Base-by-base conservation (phyloP, 2,888 invertebrate species). In the Tholera decimalis region DNA sequence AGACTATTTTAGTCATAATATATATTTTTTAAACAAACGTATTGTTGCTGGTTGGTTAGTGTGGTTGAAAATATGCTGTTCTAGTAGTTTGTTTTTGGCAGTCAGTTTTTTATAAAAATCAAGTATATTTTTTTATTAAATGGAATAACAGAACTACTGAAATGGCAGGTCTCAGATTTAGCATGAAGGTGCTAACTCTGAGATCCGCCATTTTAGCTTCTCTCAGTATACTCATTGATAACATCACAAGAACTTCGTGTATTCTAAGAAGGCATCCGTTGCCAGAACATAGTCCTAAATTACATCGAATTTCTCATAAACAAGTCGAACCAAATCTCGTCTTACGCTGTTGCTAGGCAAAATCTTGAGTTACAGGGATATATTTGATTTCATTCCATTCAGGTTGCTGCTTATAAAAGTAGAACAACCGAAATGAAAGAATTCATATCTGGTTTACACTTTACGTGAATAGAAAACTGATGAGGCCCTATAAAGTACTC, bases 401-500 rank as follows among this genome's bases (percentile, higher is more conserved):
- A 26, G 49, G 15, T 15, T 61, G 46, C 13, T 50, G 4, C 35
- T 24, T 35, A 18, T 15, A 28, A 64, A 37, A 47, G 43, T 56
- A 46, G 15, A 43, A 68, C 26, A 54, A 60, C 18, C 26, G 15
- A 60, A 51, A 59, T 35, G 7, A 41, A 76, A 47, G 24, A 39
- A 44, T 41, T 41, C 47, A 15, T 37, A 37, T 35, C 30, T 11
- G 22, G n/a, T 15, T 56, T 46, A 49, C 35, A 24, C 13, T 56
- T 46, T 44, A 44, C 39, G 13, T 54, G 50, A 68, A 35, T 24
- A 50, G 18, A 26, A 37, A 54, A 47, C 53, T 60, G 65, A 66
- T 63, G 69, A 79, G 47, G 49, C 80, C 75, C 46, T 77, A 61
- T 37, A 79, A 83, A 70, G 41, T 70, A 60, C 30, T 30, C 56